A percentile compares a stretch with the other conserved stretches of the same genome.
phyloP scores from a whole-genome alignment of 2,888 invertebrate genomes.

The Ormyrus rosae region DNA sequence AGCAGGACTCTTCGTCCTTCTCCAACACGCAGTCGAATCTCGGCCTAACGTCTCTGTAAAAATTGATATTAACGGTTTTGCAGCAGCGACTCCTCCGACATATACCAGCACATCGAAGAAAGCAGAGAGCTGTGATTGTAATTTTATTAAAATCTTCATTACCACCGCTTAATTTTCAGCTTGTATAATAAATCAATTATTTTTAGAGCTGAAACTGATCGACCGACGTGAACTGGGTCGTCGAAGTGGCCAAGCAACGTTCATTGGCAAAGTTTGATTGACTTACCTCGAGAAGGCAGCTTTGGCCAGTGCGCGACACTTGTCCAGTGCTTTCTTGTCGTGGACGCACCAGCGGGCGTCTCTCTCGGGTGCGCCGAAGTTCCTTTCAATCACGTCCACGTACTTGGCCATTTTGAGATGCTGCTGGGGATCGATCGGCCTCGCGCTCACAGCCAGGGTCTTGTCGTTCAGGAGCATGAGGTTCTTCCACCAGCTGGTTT shows the following conservation, averaged over 20 bases:
- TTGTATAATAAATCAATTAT: too few species aligned
- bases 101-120: too few species aligned
- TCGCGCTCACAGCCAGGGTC: constrained; percentile 81
- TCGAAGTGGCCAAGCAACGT: too few species aligned
- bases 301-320: constrained; percentile 84
- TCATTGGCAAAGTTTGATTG: background rate
- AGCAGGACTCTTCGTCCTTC: constrained; percentile 81
- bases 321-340: constrained; percentile 81
- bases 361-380: constrained; percentile 83
- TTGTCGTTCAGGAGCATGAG: constrained; percentile 80
- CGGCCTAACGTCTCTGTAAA: constrained; percentile 83
- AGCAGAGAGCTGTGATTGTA: too few species aligned
- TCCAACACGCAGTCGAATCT: constrained; percentile 86
- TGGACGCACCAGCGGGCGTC: constrained; percentile 82
- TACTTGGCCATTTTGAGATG: constrained; percentile 83
- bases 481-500: constrained; percentile 76
- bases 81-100: too few species aligned
- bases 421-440: constrained; percentile 79
- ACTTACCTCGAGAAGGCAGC: constrained; percentile 82
- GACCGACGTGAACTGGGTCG: too few species aligned
- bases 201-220: too few species aligned
- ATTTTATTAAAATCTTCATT: too few species aligned
- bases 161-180: too few species aligned
- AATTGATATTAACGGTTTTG: too few species aligned
- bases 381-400: constrained; percentile 84